Conservation (phyloP, 2,113 vertebrate genomes). For the Amblyopsis rosae region DNA sequence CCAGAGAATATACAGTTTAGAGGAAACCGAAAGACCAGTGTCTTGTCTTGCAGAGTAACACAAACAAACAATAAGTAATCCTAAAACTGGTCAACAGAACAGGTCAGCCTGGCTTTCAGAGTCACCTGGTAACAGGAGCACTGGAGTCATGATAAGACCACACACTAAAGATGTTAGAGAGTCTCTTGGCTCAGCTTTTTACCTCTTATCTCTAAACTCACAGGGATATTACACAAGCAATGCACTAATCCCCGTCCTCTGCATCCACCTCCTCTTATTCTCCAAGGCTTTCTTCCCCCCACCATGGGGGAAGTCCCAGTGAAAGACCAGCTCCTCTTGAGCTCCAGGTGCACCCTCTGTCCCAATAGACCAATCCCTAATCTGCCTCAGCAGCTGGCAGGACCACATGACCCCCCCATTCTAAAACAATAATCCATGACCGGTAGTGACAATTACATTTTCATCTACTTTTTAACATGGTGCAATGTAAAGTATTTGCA, state of each 20-base stretch:
- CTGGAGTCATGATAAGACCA: background rate
- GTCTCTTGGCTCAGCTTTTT: background rate
- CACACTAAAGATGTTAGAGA: background rate
- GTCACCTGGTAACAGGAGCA: slow-evolving; percentile 23
- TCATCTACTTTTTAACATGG: background rate
- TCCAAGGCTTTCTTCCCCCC: background rate
- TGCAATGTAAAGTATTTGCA: background rate
- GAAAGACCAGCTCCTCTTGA: slow-evolving; percentile 46
- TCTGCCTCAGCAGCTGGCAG: slow-evolving; percentile 72
- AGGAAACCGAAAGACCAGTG: background rate
- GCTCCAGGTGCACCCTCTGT: slow-evolving; percentile 51
- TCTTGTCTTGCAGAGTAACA: too few relatives aligned
- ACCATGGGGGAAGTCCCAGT: slow-evolving; percentile 4
- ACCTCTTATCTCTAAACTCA: background rate
- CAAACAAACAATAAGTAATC: slow-evolving; percentile 11
- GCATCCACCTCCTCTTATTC: background rate
- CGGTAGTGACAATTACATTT: slow-evolving; percentile 27
- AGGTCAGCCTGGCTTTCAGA: slow-evolving; percentile 1
- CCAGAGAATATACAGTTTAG: background rate
- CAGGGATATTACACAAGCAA: background rate
- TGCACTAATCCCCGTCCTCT: background rate
- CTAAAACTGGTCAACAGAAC: slow-evolving; percentile 27
- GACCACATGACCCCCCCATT: slow-evolving; percentile 53
- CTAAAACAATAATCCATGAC: slow-evolving; percentile 34
- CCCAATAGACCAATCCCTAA: slow-evolving; percentile 56